Conservation (phyloP, 2,113 vertebrate genomes). For the Tyrannus savana region DNA sequence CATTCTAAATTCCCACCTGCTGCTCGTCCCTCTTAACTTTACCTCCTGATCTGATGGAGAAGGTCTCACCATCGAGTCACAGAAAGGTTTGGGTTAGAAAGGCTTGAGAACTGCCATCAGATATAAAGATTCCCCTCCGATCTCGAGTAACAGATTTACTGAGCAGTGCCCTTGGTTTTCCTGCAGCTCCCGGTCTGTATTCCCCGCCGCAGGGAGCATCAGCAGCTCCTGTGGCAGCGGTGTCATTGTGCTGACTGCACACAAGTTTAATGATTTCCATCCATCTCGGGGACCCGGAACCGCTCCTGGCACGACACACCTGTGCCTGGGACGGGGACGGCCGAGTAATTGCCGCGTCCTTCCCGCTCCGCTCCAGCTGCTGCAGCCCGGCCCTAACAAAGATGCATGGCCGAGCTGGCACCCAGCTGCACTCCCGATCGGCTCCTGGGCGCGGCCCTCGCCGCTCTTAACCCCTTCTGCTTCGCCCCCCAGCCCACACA, state of each 20-base stretch:
- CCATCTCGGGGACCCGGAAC: neutral
- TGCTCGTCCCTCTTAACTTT: neutral
- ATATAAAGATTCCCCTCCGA: neutral
- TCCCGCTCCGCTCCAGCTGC: neutral
- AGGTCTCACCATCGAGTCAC: neutral
- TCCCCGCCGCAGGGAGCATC: neutral
- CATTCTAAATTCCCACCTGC: neutral
- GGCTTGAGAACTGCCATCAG: neutral
- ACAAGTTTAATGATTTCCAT: neutral
- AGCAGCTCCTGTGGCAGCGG: neutral
- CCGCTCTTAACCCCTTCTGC: neutral
- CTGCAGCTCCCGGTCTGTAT: neutral
- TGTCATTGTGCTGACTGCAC: neutral
- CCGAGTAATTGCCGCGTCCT: neutral
- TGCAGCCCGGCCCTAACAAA: constrained; percentile 19
- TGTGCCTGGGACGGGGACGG: neutral
- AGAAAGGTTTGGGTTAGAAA: neutral
- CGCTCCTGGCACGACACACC: neutral
- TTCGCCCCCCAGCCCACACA: neutral
- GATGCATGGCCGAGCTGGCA: neutral
- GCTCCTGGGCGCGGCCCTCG: neutral
- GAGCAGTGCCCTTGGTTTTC: neutral
- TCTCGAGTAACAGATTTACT: neutral
- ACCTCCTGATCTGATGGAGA: neutral
- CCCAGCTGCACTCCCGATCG: neutral